These are phyloP conservation scores for Orthosia gothica DNA, from an alignment of 2,888 invertebrate genomes.

Conservation along the genomic window DNA sequence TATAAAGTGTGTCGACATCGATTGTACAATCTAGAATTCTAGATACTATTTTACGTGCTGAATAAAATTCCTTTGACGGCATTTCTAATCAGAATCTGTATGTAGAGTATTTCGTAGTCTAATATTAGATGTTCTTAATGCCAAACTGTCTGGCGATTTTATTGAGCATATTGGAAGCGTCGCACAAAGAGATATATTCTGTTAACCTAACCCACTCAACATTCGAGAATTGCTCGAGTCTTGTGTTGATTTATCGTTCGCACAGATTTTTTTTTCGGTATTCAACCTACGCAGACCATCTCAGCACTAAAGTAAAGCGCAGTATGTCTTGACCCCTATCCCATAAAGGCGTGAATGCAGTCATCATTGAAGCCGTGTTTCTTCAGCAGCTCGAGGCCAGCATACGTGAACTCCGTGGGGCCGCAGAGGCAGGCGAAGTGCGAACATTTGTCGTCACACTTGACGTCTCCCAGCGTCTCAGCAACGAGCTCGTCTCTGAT, in stretches of 20 bases:
- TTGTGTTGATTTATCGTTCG: background rate
- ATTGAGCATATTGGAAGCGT: background rate
- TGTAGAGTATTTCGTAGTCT: slow-evolving; percentile 6
- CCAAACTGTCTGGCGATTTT: background rate
- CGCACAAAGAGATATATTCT: slow-evolving; percentile 1
- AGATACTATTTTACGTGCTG: slow-evolving; percentile 39
- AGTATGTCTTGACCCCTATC: slow-evolving; percentile 68
- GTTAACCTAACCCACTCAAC: background rate
- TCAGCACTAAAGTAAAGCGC: no score
- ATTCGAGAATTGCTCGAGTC: background rate
- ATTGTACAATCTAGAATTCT: slow-evolving; percentile 24
- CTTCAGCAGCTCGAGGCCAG: slow-evolving; percentile 79
- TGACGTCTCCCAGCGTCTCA: slow-evolving; percentile 74
- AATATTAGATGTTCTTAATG: slow-evolving; percentile 1
- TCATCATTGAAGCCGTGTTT: slow-evolving; percentile 81
- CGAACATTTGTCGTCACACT: slow-evolving; percentile 74
- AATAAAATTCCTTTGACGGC: slow-evolving; percentile 11
- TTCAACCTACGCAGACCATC: background rate
- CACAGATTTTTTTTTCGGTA: background rate
- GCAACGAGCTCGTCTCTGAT: slow-evolving; percentile 77
- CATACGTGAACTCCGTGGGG: slow-evolving; percentile 85
- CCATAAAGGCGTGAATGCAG: slow-evolving; percentile 87
- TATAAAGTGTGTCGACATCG: slow-evolving; percentile 19
- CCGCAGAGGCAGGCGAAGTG: slow-evolving; percentile 86
- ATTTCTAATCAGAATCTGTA: slow-evolving; percentile 23